Percentiles rank a stretch among this genome's conserved stretches.
Evolutionary conservation across 2,797 vertebrate species (phyloP).

Genomic region (Muscicapa striata): DNA sequence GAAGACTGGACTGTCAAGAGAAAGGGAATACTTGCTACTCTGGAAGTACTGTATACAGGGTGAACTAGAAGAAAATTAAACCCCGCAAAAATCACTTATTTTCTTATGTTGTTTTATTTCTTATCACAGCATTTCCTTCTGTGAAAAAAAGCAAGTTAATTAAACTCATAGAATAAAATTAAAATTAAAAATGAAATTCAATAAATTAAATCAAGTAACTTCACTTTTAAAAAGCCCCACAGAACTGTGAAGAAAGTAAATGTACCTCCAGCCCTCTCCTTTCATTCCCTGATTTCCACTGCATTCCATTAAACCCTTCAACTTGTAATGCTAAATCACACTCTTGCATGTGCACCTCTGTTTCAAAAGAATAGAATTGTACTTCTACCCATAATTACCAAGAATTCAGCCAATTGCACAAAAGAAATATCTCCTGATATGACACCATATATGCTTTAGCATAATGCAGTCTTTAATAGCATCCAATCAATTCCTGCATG

Average conservation of each 20-base stretch:
- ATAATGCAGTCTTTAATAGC: background rate
- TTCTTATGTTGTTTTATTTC: background rate
- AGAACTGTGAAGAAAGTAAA: background rate
- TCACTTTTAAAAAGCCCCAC: background rate
- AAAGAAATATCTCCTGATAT: background rate
- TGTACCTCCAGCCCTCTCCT: background rate
- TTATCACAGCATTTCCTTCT: background rate
- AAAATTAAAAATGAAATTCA: background rate
- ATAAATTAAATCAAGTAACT: background rate
- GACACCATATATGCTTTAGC: background rate
- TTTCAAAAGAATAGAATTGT: background rate
- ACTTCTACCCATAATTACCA: background rate
- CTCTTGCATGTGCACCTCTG: background rate
- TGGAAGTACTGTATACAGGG: background rate
- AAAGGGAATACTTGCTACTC: background rate
- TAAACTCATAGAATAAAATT: background rate
- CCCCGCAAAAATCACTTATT: background rate
- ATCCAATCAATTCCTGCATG: background rate
- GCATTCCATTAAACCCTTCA: background rate
- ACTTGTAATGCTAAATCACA: background rate
- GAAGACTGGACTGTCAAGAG: background rate
- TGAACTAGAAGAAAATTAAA: background rate
- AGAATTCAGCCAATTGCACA: background rate
- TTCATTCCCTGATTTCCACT: background rate
- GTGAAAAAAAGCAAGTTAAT: background rate